Conservation (phyloP, 2,888 invertebrate species). For the Limenitis camilla region DNA sequence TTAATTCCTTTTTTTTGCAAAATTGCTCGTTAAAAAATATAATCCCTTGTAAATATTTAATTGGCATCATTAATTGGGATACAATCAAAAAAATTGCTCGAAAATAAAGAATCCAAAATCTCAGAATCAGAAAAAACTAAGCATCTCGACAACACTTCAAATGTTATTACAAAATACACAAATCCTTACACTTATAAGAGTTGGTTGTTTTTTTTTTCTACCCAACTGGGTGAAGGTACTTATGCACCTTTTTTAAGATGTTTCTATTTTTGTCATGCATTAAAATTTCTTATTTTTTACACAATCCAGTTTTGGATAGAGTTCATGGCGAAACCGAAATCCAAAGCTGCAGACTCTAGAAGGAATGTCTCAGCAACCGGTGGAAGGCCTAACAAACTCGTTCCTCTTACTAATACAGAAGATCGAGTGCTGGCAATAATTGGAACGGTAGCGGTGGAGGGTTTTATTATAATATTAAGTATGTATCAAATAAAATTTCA, state of each 20-base stretch:
- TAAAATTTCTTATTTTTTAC: too few relatives aligned
- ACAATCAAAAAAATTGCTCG: not conserved
- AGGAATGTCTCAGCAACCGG: slow-evolving; percentile 4
- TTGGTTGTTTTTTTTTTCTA: too few relatives aligned
- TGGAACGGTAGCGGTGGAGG: slow-evolving; percentile 13
- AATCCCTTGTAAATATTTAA: not conserved
- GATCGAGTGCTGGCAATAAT: slow-evolving; percentile 9
- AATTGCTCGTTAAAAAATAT: not conserved
- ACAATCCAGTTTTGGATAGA: too few relatives aligned
- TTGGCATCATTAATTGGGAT: not conserved
- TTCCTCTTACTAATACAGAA: slow-evolving; percentile 7
- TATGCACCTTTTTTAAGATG: too few relatives aligned
- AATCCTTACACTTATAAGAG: too few relatives aligned
- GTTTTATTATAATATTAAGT: too few relatives aligned
- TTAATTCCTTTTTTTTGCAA: not conserved
- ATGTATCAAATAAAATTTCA: too few relatives aligned
- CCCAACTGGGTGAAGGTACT: too few relatives aligned
- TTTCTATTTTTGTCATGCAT: too few relatives aligned
- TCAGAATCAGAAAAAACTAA: slow-evolving; percentile 12
- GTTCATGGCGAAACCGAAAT: too few relatives aligned
- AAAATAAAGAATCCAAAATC: not conserved
- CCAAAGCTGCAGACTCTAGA: slow-evolving; percentile 7
- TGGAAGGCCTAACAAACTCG: slow-evolving; percentile 5
- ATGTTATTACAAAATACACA: not conserved
- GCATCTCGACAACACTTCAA: slow-evolving; percentile 4